These are phyloP conservation scores for Enteromius mattozi DNA, from an alignment of 2,797 vertebrate species.

Conservation along the genomic window DNA sequence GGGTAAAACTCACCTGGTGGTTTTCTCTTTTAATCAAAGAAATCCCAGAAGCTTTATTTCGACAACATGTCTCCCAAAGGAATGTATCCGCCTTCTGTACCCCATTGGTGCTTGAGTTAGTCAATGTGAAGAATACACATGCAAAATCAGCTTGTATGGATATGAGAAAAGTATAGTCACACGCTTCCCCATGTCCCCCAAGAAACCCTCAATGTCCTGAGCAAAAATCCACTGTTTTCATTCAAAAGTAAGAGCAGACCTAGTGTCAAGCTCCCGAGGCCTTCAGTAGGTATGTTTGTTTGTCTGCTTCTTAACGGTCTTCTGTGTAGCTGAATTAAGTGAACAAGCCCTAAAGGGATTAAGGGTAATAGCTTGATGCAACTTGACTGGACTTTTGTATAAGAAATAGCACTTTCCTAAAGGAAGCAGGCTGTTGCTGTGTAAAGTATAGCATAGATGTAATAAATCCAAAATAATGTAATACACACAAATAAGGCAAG, in stretches of 20 bases:
- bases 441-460: neutral
- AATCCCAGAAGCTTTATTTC: slow-evolving; percentile 3
- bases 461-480: neutral
- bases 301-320: slow-evolving; percentile 61
- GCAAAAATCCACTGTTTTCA: neutral
- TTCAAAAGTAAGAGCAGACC: neutral
- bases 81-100: slow-evolving; percentile 4
- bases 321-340: slow-evolving; percentile 65
- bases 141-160: neutral
- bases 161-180: neutral
- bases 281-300: slow-evolving; percentile 43
- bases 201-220: neutral
- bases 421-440: slow-evolving; percentile 19
- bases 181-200: neutral
- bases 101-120: slow-evolving; percentile 22
- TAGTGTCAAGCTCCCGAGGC: slow-evolving; percentile 4
- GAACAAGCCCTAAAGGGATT: slow-evolving; percentile 74
- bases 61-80: slow-evolving; percentile 31
- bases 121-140: neutral
- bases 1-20: slow-evolving; percentile 35
- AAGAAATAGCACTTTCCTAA: slow-evolving; percentile 56
- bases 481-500: neutral
- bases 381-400: slow-evolving; percentile 66
- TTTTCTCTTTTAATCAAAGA: slow-evolving; percentile 18
- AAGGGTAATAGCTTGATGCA: slow-evolving; percentile 79